Conservation (phyloP, 2,888 invertebrate species). For the Sussaba pulchella region DNA sequence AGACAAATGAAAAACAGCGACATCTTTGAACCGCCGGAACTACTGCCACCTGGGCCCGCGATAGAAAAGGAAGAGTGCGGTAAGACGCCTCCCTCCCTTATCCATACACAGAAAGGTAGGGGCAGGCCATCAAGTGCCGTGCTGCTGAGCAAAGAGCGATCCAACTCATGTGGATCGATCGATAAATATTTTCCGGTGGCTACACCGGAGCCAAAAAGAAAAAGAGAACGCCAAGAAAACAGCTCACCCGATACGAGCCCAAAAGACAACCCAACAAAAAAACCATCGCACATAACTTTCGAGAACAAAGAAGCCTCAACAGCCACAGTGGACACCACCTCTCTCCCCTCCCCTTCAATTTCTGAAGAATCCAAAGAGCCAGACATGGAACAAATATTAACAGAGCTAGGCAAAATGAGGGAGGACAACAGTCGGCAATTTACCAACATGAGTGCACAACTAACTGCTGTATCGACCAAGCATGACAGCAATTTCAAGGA, state of each 20-base stretch:
- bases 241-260: not conserved
- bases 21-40: too few species aligned
- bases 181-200: not conserved
- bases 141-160: not conserved
- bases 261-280: not conserved
- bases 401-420: not conserved
- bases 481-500: too few species aligned
- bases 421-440: not conserved
- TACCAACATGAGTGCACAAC: not conserved
- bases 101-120: too few species aligned
- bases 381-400: not conserved
- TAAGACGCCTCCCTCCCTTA: too few species aligned
- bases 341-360: too few species aligned
- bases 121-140: not conserved
- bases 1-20: too few species aligned
- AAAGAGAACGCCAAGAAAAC: not conserved
- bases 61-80: too few species aligned
- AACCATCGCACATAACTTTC: not conserved
- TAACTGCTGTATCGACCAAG: too few species aligned
- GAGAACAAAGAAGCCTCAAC: not conserved
- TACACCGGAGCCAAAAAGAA: not conserved
- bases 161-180: not conserved
- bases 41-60: too few species aligned
- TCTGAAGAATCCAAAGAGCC: not conserved
- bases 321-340: not conserved